A percentile compares a stretch with the other conserved stretches of the same genome.
Evolutionary conservation across 1,140 invertebrate genomes (phyloP).

Genomic region (Calephelis nemesis): DNA sequence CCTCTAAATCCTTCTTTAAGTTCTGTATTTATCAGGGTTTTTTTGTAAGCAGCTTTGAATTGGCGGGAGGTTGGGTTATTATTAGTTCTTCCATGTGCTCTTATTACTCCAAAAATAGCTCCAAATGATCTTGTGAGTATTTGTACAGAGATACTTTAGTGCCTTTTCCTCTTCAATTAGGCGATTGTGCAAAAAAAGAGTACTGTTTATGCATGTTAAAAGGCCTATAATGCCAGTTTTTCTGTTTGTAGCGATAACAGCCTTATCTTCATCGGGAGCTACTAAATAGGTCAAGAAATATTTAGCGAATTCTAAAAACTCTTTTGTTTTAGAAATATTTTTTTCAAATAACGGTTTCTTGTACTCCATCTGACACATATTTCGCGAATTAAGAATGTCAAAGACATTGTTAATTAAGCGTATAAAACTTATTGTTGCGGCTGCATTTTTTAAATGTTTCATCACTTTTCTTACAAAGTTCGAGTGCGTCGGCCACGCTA

Average conservation of each 20-base stretch:
- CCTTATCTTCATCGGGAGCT: not conserved
- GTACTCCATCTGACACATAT: not conserved
- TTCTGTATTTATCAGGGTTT: constrained; percentile 14
- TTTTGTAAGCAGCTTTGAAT: constrained; percentile 21
- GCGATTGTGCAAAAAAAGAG: not conserved
- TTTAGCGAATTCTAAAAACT: not conserved
- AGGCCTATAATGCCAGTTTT: constrained; percentile 3
- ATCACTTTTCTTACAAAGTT: not conserved
- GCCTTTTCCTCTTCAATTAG: not conserved
- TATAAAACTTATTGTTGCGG: not conserved
- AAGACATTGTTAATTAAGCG: constrained; percentile 6
- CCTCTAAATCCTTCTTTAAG: constrained; percentile 1
- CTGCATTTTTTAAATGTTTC: not conserved
- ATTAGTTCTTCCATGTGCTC: constrained; percentile 29
- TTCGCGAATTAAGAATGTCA: constrained; percentile 3
- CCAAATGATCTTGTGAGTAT: constrained; percentile 35
- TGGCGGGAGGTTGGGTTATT: constrained; percentile 30
- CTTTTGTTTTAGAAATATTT: not conserved
- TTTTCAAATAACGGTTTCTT: constrained; percentile 3
- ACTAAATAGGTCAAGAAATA: not conserved
- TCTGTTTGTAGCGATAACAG: not conserved
- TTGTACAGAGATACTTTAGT: constrained; percentile 22
- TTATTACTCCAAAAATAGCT: constrained; percentile 33
- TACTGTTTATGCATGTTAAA: constrained; percentile 5
- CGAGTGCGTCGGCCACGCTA: constrained; percentile 15